Evolutionary conservation across 2,113 vertebrate genomes (phyloP).

Genomic region (Seriola aureovittata): DNA sequence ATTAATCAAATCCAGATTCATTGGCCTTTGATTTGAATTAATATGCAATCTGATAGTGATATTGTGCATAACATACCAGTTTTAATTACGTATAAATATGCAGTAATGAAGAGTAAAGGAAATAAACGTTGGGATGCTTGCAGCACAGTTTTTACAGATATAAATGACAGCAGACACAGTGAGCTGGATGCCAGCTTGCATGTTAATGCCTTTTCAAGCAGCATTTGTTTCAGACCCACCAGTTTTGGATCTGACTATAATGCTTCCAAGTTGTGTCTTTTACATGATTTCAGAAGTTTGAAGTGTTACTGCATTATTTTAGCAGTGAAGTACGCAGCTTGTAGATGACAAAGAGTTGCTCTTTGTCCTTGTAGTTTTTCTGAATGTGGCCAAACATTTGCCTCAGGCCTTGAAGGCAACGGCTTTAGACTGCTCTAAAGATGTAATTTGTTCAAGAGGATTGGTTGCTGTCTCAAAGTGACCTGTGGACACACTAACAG

Average conservation of each 20-base stretch:
- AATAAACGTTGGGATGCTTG: neutral
- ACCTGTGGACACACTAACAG: constrained; percentile 42
- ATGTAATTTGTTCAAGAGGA: constrained; percentile 49
- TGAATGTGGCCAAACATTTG: constrained; percentile 1
- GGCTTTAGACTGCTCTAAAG: constrained; percentile 17
- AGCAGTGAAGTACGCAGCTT: neutral
- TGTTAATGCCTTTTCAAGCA: constrained; percentile 22
- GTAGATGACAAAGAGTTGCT: neutral
- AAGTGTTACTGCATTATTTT: constrained; percentile 6
- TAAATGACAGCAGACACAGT: neutral
- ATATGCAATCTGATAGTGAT: neutral
- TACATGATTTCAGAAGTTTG: constrained; percentile 1
- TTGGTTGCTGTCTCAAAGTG: constrained; percentile 47
- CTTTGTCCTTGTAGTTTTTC: neutral
- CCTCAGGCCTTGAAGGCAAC: constrained; percentile 1
- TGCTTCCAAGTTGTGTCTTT: neutral
- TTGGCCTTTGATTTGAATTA: neutral
- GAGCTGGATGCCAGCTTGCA: neutral
- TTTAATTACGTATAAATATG: neutral
- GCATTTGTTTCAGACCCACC: constrained; percentile 9
- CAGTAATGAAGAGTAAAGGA: neutral
- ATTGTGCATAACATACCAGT: neutral
- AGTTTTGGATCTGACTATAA: neutral
- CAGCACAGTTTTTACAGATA: neutral
- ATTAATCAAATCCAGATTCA: neutral